phyloP scores from a whole-genome alignment of 2,113 vertebrate species.

The Phalacrocorax brasilianus region DNA sequence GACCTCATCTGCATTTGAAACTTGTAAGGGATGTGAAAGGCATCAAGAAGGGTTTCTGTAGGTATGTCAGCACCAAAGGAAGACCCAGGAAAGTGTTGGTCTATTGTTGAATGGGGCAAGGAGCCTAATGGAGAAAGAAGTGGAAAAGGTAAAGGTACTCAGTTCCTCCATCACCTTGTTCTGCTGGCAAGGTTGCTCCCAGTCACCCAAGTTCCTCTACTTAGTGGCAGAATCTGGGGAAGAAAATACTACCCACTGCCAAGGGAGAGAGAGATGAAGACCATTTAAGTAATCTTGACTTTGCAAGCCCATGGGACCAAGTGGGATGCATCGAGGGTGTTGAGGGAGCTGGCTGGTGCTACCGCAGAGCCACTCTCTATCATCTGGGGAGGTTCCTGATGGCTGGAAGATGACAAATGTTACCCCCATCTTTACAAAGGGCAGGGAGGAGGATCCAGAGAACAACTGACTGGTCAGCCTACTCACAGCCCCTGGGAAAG shows the following conservation, averaged over 20 bases:
- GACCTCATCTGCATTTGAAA: neutral
- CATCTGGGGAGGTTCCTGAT: neutral
- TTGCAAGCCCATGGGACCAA: neutral
- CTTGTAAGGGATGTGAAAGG: neutral
- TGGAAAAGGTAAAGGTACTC: neutral
- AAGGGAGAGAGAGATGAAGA: neutral
- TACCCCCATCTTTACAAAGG: neutral
- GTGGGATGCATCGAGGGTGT: neutral
- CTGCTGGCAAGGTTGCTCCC: neutral
- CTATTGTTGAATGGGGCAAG: neutral
- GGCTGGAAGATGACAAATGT: neutral
- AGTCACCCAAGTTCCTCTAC: neutral
- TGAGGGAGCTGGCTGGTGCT: neutral
- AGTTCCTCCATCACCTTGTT: neutral
- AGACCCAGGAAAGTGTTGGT: neutral
- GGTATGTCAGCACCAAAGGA: rapidly evolving
- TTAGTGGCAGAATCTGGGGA: neutral
- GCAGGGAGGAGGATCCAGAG: neutral
- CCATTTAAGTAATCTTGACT: neutral
- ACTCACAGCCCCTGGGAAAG: neutral
- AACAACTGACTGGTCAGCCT: neutral
- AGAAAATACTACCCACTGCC: neutral
- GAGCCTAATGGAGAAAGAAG: neutral
- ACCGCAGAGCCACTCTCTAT: neutral
- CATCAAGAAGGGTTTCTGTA: neutral